These are phyloP conservation scores for Enteromius radiatus DNA, from an alignment of 2,797 vertebrate species.

Conservation along the genomic window DNA sequence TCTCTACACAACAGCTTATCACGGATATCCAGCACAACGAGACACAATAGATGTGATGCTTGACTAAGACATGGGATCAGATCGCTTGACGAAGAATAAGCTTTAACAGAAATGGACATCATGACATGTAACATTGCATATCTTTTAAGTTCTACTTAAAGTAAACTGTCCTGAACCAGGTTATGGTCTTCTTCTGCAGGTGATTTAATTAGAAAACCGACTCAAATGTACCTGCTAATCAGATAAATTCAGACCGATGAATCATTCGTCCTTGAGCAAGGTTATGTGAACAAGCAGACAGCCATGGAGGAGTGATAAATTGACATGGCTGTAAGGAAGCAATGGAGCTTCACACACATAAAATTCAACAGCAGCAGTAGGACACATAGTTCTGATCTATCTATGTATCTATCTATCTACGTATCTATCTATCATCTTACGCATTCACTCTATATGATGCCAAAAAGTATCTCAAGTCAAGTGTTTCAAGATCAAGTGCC, in stretches of 20 bases:
- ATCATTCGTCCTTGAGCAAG: constrained; percentile 34
- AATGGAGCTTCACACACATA: neutral
- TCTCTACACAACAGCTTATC: neutral
- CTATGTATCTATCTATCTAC: neutral
- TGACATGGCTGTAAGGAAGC: constrained; percentile 9
- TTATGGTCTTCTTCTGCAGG: constrained; percentile 6
- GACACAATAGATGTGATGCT: constrained; percentile 22
- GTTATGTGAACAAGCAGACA: constrained; percentile 29
- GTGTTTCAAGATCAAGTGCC: neutral
- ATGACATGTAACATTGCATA: neutral
- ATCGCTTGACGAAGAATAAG: neutral
- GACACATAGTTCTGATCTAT: neutral
- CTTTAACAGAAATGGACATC: neutral
- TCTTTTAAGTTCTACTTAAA: neutral
- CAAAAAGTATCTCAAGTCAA: neutral
- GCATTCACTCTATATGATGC: neutral
- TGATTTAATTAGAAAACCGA: constrained; percentile 27
- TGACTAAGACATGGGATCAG: neutral
- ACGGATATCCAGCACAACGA: constrained; percentile 4
- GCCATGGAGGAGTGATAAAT: constrained; percentile 46
- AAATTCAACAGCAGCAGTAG: constrained; percentile 2
- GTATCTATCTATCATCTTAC: neutral
- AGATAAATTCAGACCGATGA: constrained; percentile 22
- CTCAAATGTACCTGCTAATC: constrained; percentile 23
- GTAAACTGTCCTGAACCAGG: neutral